phyloP scores from a whole-genome alignment of 2,113 vertebrate species.

The Menura novaehollandiae region DNA sequence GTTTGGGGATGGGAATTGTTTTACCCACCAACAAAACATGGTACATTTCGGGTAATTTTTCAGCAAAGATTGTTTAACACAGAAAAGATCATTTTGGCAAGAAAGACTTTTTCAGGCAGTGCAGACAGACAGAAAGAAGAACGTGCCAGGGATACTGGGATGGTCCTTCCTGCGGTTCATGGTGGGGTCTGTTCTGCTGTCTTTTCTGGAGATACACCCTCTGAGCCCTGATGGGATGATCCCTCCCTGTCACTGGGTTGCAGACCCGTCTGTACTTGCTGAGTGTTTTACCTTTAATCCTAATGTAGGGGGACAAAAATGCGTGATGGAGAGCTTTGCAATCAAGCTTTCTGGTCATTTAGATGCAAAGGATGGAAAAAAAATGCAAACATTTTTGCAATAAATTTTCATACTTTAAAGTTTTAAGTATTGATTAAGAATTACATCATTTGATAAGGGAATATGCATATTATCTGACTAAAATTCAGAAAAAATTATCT shows the following conservation, averaged over 20 bases:
- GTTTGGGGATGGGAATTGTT: not conserved
- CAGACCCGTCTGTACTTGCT: not conserved
- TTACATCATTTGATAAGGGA: not conserved
- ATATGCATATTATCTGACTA: not conserved
- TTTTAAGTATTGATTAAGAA: not conserved
- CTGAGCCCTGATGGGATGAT: not conserved
- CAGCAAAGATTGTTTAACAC: not conserved
- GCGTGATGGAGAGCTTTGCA: not conserved
- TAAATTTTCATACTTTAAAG: not conserved
- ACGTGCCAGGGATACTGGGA: not conserved
- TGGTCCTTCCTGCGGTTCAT: not conserved
- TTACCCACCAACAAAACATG: not conserved
- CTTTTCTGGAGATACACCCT: not conserved
- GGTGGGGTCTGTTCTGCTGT: not conserved
- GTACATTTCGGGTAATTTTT: not conserved
- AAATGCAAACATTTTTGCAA: accelerated
- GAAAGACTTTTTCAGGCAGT: not conserved
- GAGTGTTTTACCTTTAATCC: not conserved
- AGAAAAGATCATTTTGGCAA: not conserved
- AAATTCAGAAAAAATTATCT: not conserved
- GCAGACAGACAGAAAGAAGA: not conserved
- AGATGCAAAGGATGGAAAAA: not conserved
- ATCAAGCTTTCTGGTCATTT: not conserved
- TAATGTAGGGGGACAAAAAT: not conserved
- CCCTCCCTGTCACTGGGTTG: not conserved